Evolutionary conservation across 1,140 invertebrate species (phyloP).

Genomic region (Bombus waltoni): DNA sequence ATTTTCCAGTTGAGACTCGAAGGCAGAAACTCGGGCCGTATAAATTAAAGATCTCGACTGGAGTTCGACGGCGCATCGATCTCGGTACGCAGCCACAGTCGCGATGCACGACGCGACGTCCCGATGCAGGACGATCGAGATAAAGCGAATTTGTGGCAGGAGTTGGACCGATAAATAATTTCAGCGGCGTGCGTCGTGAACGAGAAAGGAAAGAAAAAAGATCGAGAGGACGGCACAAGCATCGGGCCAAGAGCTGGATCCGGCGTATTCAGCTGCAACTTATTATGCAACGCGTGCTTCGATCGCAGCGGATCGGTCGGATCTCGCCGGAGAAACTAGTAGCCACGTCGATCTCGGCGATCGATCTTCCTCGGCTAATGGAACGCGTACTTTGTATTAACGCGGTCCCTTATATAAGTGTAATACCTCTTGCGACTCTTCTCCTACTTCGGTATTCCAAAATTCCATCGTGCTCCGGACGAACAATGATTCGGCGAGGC

Average conservation of each 20-base stretch:
- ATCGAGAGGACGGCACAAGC: no score
- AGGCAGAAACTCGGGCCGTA: not conserved
- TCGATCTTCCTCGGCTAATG: conserved; percentile 12
- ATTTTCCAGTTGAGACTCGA: not conserved
- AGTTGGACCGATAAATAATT: conserved; percentile 23
- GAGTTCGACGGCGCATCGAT: not conserved
- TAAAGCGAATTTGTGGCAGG: conserved; percentile 39
- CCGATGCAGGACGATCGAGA: conserved; percentile 11
- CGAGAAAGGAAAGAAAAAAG: not conserved
- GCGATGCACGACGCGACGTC: not conserved
- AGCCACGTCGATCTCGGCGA: not conserved
- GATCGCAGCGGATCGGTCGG: conserved; percentile 7
- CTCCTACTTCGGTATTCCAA: not conserved
- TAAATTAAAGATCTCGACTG: not conserved
- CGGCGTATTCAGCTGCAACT: conserved; percentile 26
- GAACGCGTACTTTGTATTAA: conserved; percentile 5
- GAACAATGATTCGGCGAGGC: not conserved
- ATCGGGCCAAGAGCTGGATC: not conserved
- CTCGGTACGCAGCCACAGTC: not conserved
- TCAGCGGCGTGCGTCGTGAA: not conserved
- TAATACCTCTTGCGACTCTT: not conserved
- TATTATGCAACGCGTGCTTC: conserved; percentile 43
- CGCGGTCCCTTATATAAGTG: conserved; percentile 1
- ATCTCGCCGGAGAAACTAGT: not conserved
- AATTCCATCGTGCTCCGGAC: not conserved